Evolutionary conservation across 1,140 invertebrate species (phyloP).

Genomic region (Platorchestia sp.): DNA sequence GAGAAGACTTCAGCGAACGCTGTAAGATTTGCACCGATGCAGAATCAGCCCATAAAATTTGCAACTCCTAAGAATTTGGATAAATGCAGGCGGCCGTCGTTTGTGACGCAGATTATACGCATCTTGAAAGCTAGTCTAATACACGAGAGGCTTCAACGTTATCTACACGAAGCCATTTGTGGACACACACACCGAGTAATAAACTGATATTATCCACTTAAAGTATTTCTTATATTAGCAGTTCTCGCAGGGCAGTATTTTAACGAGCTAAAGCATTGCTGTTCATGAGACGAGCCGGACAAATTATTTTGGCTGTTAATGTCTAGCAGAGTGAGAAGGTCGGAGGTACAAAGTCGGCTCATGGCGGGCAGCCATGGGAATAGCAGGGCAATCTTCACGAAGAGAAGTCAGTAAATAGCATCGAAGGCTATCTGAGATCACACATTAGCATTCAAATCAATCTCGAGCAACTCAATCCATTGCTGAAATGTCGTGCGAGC

Average conservation of each 20-base stretch:
- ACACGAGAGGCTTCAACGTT: neutral
- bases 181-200: neutral
- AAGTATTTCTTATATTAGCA: neutral
- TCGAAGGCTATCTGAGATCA: neutral
- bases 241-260: neutral
- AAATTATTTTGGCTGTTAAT: neutral
- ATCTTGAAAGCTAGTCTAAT: neutral
- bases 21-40: neutral
- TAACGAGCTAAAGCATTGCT: neutral
- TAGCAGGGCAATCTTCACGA: neutral
- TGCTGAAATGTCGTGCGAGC: neutral
- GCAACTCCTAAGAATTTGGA: neutral
- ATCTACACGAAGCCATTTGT: neutral
- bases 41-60: neutral
- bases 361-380: neutral
- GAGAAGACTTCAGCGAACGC: neutral
- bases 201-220: neutral
- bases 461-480: neutral
- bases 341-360: neutral
- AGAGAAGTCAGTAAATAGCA: neutral
- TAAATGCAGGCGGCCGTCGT: constrained; percentile 5
- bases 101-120: constrained; percentile 27
- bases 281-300: neutral
- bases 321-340: neutral
- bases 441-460: constrained; percentile 1